A percentile compares a stretch with the other conserved stretches of the same genome.
Conservation (phyloP, 1,140 invertebrate species). For the Lordiphosa collinella region DNA sequence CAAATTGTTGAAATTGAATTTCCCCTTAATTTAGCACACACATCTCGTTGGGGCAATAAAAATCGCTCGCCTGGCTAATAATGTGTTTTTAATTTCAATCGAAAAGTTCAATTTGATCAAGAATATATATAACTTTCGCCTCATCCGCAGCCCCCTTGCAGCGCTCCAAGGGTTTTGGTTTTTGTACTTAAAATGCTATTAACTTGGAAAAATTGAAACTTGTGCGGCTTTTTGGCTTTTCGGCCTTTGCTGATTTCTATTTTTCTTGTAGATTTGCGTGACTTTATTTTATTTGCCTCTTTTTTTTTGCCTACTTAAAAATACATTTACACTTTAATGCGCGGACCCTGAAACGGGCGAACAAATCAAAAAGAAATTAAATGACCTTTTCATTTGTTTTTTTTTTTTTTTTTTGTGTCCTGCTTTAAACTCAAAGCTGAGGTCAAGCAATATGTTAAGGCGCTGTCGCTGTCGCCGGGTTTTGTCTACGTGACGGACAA, state of each 20-base stretch:
- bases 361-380: slow-evolving; percentile 79
- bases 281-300: slow-evolving; percentile 3
- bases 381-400: slow-evolving; percentile 58
- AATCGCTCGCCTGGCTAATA: slow-evolving; percentile 6
- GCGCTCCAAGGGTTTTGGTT: not conserved
- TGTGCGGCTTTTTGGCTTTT: slow-evolving; percentile 73
- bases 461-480: slow-evolving; percentile 2
- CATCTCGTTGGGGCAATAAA: too few species aligned
- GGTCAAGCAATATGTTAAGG: slow-evolving; percentile 13
- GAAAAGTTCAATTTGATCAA: slow-evolving; percentile 39
- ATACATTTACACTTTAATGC: slow-evolving; percentile 78
- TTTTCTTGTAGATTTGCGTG: slow-evolving; percentile 35
- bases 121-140: slow-evolving; percentile 19
- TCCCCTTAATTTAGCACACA: too few species aligned
- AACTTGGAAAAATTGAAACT: slow-evolving; percentile 63
- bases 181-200: slow-evolving; percentile 76
- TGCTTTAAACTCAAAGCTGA: not conserved
- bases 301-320: slow-evolving; percentile 63
- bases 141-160: not conserved
- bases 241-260: slow-evolving; percentile 55
- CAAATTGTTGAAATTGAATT: not conserved
- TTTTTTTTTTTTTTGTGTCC: too few species aligned
- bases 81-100: slow-evolving; percentile 52
- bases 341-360: slow-evolving; percentile 22
- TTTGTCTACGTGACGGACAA: slow-evolving; percentile 10